Evolutionary conservation across 1,140 invertebrate genomes (phyloP), one percentile per base, ranked within the genome.

Genomic region (Cyclargus thomasi): DNA sequence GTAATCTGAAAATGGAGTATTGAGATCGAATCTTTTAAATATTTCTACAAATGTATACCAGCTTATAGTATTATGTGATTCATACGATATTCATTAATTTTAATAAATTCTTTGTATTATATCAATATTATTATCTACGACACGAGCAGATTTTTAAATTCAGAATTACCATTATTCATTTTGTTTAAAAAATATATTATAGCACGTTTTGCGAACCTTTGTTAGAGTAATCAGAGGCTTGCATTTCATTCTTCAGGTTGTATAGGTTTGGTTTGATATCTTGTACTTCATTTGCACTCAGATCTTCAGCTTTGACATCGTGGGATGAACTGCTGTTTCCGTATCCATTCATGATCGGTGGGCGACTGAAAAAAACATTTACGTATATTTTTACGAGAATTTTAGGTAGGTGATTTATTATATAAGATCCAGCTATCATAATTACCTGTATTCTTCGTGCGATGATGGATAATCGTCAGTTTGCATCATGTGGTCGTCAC

Each of bases 221-320:
- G 65, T 88, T 86, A 69, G 86, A 86, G 72, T 88, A 85, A 79
- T 90, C 81, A 36, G 83, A 87, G 62, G 89, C 82, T 67, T 90
- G 81, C 82, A 90, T 90, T 75, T 91, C 90, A 66, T 86, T 90
- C 74, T 91, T 91, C 29, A 91, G 80, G 29, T 82, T 84, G 71
- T 90, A 91, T 47, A 91, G 85, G 70, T 91, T 91, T 3, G 90
- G 90, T 64, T 91, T 91, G 63, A 91, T 82, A 47, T 91, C 90
- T 63, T 83, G 82, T 1, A 79, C 72, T 1, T 91, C 90, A 62
- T 75, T 81, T 20, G 75, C 80, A 68, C 85, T 91, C 65, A 91
- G 74, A 64, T 91, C 90, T 67, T 91, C 90, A 2, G 90, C 88
- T 71, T 91, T 91, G 22, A 88, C 85, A 7, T 91, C 89, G 69